Evolutionary conservation across 1,140 invertebrate genomes (phyloP), one percentile per base, ranked within the genome.

Genomic region (Acromyrmex charruanus): DNA sequence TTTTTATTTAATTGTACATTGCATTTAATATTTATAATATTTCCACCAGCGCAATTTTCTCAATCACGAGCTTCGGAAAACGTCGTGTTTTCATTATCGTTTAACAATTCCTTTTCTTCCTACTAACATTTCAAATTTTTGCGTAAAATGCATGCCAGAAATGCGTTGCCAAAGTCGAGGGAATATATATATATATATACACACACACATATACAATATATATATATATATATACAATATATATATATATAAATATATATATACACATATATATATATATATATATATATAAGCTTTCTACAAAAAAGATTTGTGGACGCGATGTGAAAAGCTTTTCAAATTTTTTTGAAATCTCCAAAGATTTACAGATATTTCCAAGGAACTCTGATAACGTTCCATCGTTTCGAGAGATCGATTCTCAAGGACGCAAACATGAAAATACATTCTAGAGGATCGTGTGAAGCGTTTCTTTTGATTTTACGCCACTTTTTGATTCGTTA

Each of bases 1-100:
- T 80, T 21, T 86, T 86, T 86, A 86, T 81, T 86, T 51, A 28
- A 86, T 86, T 81, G 44, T 81, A 80, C 75, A 86, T 51, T 1
- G 6, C 51, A 69, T 69, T 69, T 69, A 69, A 69, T 69, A 69
- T 77, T 81, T 51, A 9, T 69, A 86, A 84, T 75, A 84, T 84
- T 61, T 84, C 14, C n/a, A 63, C n/a, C 35, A 61, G 69, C 39
- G 9, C 39, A 49, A 74, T 61, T 21, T 14, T 74, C 14, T 82
- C 0, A 2, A 59, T 44, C 16, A 12, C 12, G 55, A 53, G 35
- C 2, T 1, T 28, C 31, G 6, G 28, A 68, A 53, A 68, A n/a
- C 12, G 6, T 10, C 39, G 10, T 12, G 5, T 72, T 14, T 72
- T 49, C 49, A 61, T 74, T 51, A 75, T 51, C 44, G 16, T 31